Evolutionary conservation across 2,797 vertebrate genomes (phyloP).

Genomic region (Amazona ochrocephala): DNA sequence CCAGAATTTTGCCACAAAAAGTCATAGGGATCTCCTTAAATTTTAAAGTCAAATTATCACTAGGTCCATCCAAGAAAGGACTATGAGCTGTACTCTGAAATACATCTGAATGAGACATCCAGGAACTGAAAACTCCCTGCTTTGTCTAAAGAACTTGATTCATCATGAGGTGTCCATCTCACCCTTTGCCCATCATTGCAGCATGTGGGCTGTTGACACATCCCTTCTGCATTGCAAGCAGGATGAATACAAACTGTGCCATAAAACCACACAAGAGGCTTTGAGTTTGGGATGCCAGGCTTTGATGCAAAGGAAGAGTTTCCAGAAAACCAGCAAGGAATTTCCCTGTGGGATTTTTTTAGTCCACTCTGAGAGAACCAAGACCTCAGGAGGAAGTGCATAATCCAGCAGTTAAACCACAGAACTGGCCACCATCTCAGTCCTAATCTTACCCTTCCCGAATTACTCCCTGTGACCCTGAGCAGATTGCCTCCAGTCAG

Average conservation of each 20-base stretch:
- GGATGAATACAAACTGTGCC: neutral
- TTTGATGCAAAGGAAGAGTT: constrained; percentile 5
- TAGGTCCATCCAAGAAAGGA: neutral
- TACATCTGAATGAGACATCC: neutral
- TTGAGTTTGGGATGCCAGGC: neutral
- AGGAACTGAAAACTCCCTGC: neutral
- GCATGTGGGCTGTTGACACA: neutral
- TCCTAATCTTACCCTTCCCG: neutral
- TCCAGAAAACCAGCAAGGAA: constrained; percentile 43
- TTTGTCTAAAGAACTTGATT: constrained; percentile 16
- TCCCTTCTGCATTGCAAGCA: neutral
- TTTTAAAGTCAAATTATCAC: neutral
- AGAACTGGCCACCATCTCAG: neutral
- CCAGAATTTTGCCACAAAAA: neutral
- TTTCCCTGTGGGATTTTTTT: constrained; percentile 21
- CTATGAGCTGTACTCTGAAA: neutral
- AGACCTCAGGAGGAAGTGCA: neutral
- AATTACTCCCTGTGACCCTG: neutral
- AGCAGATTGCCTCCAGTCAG: neutral
- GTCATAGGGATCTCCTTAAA: neutral
- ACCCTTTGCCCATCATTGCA: neutral
- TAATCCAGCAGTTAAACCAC: constrained; percentile 33
- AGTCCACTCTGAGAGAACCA: neutral
- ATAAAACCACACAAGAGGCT: constrained; percentile 39
- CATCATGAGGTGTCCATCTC: constrained; percentile 42